A percentile compares a stretch with the other conserved stretches of the same genome.
Conservation (phyloP, 2,888 invertebrate genomes). For the Ceramica pisi region DNA sequence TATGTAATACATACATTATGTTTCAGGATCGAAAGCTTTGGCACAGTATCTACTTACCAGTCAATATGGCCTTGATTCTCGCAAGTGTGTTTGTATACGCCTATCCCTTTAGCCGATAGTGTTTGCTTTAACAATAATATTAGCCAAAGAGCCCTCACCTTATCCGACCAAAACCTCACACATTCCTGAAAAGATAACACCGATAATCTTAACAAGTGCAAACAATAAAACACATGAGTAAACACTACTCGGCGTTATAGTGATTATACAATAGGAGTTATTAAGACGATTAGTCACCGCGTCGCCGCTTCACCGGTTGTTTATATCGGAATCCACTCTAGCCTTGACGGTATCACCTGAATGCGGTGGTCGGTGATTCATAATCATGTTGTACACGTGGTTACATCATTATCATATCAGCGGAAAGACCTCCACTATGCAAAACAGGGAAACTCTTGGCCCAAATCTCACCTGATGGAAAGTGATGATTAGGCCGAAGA, state of each 20-base stretch:
- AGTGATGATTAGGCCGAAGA: too few species aligned
- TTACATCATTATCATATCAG: neutral
- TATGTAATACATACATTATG: neutral
- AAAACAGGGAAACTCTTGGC: too few species aligned
- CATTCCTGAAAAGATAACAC: conserved; percentile 5
- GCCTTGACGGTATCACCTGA: conserved; percentile 36
- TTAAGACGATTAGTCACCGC: conserved; percentile 58
- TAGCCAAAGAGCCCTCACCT: neutral
- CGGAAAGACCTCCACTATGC: too few species aligned
- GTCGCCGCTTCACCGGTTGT: conserved; percentile 4
- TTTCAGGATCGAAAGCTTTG: neutral
- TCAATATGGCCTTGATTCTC: neutral
- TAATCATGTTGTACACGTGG: conserved; percentile 18
- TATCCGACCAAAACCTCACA: neutral
- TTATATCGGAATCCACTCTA: conserved; percentile 54
- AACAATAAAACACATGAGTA: conserved; percentile 30
- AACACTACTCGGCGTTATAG: conserved; percentile 22
- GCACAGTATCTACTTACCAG: neutral
- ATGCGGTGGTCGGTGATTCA: conserved; percentile 56
- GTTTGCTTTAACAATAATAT: neutral
- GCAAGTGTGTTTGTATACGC: neutral
- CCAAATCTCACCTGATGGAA: too few species aligned
- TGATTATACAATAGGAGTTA: conserved; percentile 48
- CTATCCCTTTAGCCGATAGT: neutral
- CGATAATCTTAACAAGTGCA: conserved; percentile 21